A percentile compares a stretch with the other conserved stretches of the same genome.
Conservation (phyloP, 2,888 invertebrate genomes). For the Dryobotodes eremita region DNA sequence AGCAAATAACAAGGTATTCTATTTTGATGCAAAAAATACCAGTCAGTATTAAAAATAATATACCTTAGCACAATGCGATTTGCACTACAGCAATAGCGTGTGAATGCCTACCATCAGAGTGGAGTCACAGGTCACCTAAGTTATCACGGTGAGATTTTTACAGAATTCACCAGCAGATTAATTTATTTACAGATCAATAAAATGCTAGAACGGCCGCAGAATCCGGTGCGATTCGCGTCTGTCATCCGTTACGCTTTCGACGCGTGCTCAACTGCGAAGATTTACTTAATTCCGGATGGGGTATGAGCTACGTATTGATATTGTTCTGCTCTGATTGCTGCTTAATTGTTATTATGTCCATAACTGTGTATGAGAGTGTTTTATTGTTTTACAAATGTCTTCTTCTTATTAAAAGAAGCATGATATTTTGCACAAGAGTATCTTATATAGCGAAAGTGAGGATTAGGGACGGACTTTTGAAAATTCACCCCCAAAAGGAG, state of each 20-base stretch:
- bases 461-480: background rate
- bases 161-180: background rate
- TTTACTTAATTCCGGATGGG: constrained; percentile 47
- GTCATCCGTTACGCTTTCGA: constrained; percentile 77
- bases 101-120: too few species aligned
- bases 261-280: constrained; percentile 60
- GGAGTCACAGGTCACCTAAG: too few species aligned
- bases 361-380: background rate
- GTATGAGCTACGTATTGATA: constrained; percentile 44
- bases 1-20: background rate
- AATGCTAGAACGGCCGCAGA: constrained; percentile 45
- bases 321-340: constrained; percentile 40
- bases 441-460: background rate
- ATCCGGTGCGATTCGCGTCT: constrained; percentile 37
- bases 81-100: too few species aligned
- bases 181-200: constrained; percentile 25
- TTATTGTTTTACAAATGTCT: background rate
- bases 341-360: constrained; percentile 20
- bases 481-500: background rate
- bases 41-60: background rate
- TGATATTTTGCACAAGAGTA: background rate
- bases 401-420: background rate
- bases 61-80: background rate
- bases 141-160: too few species aligned
- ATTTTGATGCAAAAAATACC: too few species aligned